Conservation (phyloP, 1,140 invertebrate species). For the Stegodyphus mimosarum region DNA sequence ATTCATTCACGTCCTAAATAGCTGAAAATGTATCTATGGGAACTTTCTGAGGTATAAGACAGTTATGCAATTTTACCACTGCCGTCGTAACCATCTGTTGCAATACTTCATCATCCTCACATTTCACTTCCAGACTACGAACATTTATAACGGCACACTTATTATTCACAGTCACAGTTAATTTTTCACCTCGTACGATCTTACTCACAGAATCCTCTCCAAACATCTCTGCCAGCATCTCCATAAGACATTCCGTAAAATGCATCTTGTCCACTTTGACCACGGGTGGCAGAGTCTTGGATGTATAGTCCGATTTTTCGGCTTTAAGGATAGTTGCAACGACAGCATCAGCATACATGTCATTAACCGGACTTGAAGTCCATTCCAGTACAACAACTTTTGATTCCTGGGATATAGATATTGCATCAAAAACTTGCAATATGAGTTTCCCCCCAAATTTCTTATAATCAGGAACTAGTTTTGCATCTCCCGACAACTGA, state of each 20-base stretch:
- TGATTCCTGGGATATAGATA: slow-evolving; percentile 86
- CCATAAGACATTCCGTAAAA: slow-evolving; percentile 86
- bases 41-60: slow-evolving; percentile 76
- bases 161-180: slow-evolving; percentile 86
- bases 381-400: slow-evolving; percentile 91
- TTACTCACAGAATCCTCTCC: slow-evolving; percentile 94
- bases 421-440: slow-evolving; percentile 77
- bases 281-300: slow-evolving; percentile 38
- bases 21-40: not conserved
- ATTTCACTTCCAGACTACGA: slow-evolving; percentile 82
- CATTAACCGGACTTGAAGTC: slow-evolving; percentile 92
- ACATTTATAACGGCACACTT: slow-evolving; percentile 89
- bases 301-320: slow-evolving; percentile 16
- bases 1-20: not conserved
- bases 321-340: slow-evolving; percentile 74
- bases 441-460: slow-evolving; percentile 72
- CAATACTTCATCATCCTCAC: slow-evolving; percentile 82
- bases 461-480: slow-evolving; percentile 77
- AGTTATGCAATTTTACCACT: slow-evolving; percentile 84
- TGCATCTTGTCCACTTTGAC: slow-evolving; percentile 61
- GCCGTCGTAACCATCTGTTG: slow-evolving; percentile 88
- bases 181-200: slow-evolving; percentile 89
- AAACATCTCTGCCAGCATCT: slow-evolving; percentile 95
- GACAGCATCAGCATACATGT: slow-evolving; percentile 98
- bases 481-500: slow-evolving; percentile 85